Conservation (phyloP, 2,113 vertebrate genomes). For the Petaurus breviceps region DNA sequence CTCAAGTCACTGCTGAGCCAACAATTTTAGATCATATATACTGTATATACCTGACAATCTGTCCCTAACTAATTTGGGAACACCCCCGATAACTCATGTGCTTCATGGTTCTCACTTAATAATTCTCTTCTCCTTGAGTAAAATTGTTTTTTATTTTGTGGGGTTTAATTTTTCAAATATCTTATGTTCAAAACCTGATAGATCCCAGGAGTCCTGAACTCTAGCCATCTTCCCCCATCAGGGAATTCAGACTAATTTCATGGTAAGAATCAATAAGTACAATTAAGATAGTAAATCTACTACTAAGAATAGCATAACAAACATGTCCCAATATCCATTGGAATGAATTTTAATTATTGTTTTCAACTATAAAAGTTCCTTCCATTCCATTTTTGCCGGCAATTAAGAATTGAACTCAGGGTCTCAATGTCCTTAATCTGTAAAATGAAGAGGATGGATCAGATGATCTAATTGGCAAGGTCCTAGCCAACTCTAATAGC, state of each 20-base stretch:
- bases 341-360: background rate
- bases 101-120: background rate
- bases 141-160: background rate
- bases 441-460: background rate
- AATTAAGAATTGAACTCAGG: background rate
- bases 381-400: background rate
- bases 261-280: conserved; percentile 23
- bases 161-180: background rate
- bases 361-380: background rate
- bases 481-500: background rate
- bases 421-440: background rate
- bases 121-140: background rate
- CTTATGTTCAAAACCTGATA: background rate
- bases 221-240: background rate
- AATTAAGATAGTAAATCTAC: conserved; percentile 31
- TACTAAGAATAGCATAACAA: background rate
- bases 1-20: background rate
- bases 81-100: background rate
- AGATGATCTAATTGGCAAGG: background rate
- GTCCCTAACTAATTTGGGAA: background rate
- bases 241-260: conserved; percentile 16
- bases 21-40: background rate
- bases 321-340: background rate
- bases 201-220: background rate
- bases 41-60: background rate